Evolutionary conservation across 2,113 vertebrate genomes (phyloP).

Genomic region (Bungarus multicinctus): DNA sequence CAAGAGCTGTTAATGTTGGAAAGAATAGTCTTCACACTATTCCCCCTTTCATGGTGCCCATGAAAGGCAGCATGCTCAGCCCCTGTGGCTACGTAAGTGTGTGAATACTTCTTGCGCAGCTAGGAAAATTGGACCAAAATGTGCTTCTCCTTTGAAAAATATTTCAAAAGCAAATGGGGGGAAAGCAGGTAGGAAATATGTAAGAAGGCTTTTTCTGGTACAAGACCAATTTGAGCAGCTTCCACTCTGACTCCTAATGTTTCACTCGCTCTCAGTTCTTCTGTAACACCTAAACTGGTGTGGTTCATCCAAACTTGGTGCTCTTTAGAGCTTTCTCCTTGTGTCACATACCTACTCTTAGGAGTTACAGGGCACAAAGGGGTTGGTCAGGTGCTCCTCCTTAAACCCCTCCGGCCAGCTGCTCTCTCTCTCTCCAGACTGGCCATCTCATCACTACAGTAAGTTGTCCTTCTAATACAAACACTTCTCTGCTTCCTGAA

Average conservation of each 20-base stretch:
- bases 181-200: background rate
- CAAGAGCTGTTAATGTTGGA: background rate
- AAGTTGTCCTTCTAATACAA: background rate
- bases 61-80: background rate
- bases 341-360: background rate
- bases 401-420: background rate
- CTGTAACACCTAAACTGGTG: background rate
- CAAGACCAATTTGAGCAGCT: background rate
- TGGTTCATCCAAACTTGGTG: background rate
- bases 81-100: background rate
- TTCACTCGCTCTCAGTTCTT: background rate
- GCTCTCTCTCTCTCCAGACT: background rate
- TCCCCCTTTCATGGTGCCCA: background rate
- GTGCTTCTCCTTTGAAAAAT: background rate
- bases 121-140: background rate
- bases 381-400: background rate
- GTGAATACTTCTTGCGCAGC: background rate
- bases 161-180: background rate
- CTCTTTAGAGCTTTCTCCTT: background rate
- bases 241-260: background rate
- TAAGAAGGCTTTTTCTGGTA: background rate
- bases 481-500: background rate
- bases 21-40: background rate
- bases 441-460: background rate
- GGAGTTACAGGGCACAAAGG: background rate